phyloP scores from a whole-genome alignment of 2,113 vertebrate genomes.

The Pachycephala philippinensis region DNA sequence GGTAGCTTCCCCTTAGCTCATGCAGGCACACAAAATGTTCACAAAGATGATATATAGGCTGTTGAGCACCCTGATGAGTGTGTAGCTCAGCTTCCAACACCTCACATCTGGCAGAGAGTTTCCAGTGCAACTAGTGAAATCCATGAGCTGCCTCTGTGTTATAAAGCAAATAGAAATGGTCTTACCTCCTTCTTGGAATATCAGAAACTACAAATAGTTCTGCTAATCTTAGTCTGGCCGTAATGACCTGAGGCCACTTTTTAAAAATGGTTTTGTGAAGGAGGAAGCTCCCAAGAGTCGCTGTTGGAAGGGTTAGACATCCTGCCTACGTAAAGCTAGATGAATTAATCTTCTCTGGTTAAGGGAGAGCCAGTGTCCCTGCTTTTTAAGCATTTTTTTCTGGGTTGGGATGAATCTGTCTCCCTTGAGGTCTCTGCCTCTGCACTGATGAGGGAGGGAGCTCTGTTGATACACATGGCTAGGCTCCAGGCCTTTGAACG shows the following conservation, averaged over 20 bases:
- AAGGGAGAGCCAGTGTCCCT: neutral
- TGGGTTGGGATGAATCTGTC: neutral
- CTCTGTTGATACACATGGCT: neutral
- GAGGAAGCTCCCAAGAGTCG: neutral
- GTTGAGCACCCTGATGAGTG: neutral
- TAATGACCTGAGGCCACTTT: neutral
- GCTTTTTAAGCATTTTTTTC: neutral
- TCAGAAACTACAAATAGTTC: neutral
- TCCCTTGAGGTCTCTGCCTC: neutral
- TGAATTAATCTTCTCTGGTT: neutral
- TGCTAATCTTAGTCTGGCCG: neutral
- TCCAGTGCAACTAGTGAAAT: neutral
- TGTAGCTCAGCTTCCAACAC: neutral
- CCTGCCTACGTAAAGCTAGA: rapidly evolving
- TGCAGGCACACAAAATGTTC: neutral
- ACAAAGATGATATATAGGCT: neutral
- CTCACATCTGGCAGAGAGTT: neutral
- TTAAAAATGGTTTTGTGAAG: neutral
- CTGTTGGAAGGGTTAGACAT: neutral
- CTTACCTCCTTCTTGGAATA: neutral
- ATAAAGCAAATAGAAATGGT: neutral
- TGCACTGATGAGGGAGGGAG: neutral
- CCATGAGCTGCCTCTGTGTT: neutral
- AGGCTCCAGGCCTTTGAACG: neutral
- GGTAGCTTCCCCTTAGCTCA: neutral